Evolutionary conservation across 2,797 vertebrate species (phyloP).

Genomic region (Hippoglossus hippoglossus): DNA sequence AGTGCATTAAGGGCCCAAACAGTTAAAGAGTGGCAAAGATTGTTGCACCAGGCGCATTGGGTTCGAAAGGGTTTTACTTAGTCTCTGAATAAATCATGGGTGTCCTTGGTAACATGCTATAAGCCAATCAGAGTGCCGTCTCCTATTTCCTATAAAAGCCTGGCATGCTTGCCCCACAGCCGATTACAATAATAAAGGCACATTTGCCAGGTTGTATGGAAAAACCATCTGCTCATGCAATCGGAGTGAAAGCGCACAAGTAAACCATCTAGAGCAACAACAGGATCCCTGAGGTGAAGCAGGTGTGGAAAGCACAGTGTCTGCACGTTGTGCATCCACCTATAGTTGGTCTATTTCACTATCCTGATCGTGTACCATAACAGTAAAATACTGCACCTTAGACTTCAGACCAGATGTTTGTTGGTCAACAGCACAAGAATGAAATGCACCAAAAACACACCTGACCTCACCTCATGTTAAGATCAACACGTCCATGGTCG

Average conservation of each 20-base stretch:
- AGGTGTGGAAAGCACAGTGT: background rate
- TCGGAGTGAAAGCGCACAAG: background rate
- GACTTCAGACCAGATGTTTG: background rate
- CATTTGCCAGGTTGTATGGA: background rate
- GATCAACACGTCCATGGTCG: background rate
- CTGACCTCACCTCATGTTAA: background rate
- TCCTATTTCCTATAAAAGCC: background rate
- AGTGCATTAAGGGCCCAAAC: background rate
- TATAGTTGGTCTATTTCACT: background rate
- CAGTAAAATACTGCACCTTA: background rate
- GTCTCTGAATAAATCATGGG: background rate
- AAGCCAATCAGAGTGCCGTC: background rate
- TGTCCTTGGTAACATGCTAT: background rate
- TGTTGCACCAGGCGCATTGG: background rate
- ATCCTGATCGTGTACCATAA: background rate
- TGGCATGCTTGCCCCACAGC: background rate
- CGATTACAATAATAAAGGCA: background rate
- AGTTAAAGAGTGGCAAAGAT: background rate
- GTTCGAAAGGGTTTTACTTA: background rate
- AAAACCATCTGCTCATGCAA: background rate
- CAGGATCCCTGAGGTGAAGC: conserved; percentile 3
- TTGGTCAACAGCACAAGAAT: background rate
- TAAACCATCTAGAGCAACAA: background rate
- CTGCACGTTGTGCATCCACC: background rate
- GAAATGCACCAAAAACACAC: background rate